Conservation (phyloP, 2,797 vertebrate genomes). For the Pteropus rufus region DNA sequence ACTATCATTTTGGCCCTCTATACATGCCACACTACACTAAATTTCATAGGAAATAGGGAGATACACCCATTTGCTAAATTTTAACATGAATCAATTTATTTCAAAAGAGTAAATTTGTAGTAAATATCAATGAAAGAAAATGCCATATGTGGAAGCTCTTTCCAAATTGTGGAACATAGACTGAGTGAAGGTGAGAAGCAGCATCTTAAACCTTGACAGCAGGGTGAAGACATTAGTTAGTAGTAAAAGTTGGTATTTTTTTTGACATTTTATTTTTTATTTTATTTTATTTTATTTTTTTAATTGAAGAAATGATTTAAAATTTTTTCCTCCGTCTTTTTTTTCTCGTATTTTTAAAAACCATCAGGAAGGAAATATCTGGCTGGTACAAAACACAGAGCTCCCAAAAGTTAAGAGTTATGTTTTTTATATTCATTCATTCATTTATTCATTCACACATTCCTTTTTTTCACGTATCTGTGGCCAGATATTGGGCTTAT, state of each 20-base stretch:
- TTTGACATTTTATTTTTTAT: too few relatives aligned
- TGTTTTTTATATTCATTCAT: not conserved
- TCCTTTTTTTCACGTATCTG: not conserved
- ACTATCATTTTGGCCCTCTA: not conserved
- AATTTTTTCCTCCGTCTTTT: too few relatives aligned
- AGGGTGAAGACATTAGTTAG: not conserved
- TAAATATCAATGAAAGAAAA: not conserved
- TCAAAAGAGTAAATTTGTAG: not conserved
- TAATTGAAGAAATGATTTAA: too few relatives aligned
- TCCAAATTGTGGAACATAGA: not conserved
- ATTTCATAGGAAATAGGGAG: not conserved
- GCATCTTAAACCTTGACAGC: not conserved
- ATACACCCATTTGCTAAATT: not conserved
- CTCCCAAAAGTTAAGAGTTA: not conserved
- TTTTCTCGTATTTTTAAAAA: not conserved
- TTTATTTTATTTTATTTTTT: too few relatives aligned
- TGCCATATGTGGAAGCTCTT: not conserved
- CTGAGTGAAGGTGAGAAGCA: fast-evolving
- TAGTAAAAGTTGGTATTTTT: not conserved
- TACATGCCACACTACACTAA: not conserved
- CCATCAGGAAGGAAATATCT: not conserved
- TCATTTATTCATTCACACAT: not conserved
- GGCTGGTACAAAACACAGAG: not conserved
- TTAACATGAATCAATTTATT: not conserved
- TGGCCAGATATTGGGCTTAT: not conserved